phyloP scores from a whole-genome alignment of 2,888 invertebrate species.

The Hyposoter dolosus region DNA sequence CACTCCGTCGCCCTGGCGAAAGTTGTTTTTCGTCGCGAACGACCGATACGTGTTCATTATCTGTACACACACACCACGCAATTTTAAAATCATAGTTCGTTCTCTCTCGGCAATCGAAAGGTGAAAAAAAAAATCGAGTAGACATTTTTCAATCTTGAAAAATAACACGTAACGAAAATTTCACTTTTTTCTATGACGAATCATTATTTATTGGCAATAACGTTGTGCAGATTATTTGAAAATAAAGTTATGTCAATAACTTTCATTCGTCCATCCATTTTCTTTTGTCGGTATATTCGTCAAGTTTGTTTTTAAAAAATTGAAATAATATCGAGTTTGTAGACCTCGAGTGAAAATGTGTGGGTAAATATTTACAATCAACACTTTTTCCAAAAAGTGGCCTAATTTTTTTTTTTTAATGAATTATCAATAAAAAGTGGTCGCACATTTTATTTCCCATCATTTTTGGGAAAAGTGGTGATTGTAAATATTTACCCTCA shows the following conservation, averaged over 20 bases:
- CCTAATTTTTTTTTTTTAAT: too few species aligned
- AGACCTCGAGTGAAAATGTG: too few species aligned
- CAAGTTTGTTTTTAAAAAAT: not conserved
- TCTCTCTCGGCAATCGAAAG: not conserved
- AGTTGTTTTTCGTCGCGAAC: slow-evolving; percentile 33
- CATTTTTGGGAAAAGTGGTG: too few species aligned
- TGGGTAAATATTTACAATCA: too few species aligned
- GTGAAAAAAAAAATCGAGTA: not conserved
- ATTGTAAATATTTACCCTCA: too few species aligned
- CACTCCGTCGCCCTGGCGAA: slow-evolving; percentile 45
- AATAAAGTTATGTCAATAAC: not conserved
- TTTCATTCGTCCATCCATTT: not conserved
- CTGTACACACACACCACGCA: slow-evolving; percentile 7
- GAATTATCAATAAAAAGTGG: too few species aligned
- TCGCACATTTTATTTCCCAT: too few species aligned
- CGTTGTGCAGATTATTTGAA: not conserved
- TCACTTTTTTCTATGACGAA: not conserved
- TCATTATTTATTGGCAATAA: not conserved
- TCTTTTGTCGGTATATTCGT: not conserved
- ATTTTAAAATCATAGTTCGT: slow-evolving; percentile 1
- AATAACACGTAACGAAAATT: not conserved
- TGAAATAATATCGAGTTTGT: too few species aligned
- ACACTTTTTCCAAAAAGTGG: too few species aligned
- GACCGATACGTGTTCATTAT: not conserved
- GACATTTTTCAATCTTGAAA: not conserved